These are phyloP conservation scores for Blastomussa wellsi DNA, from an alignment of 92 coral and sea anemone species.

Conservation along the genomic window DNA sequence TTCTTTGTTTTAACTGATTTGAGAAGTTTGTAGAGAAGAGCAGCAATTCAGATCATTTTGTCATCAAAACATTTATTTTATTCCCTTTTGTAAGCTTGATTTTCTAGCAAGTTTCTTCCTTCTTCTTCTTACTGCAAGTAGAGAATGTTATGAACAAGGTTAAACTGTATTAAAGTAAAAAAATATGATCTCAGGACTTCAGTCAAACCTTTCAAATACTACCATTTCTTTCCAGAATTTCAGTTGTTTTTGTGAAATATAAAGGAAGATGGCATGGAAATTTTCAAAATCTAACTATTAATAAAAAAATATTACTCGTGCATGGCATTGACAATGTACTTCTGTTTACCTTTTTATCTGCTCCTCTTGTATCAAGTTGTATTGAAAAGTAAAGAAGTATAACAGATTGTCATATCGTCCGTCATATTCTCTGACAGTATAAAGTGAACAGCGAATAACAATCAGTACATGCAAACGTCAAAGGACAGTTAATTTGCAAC, in stretches of 20 bases:
- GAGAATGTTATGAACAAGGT: background rate
- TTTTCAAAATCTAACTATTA: background rate
- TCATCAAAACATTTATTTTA: background rate
- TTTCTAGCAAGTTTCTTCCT: background rate
- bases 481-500: background rate
- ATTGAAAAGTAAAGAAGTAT: slow-evolving; percentile 80
- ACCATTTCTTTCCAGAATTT: too few species aligned
- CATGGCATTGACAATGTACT: background rate
- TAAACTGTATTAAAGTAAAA: background rate
- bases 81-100: background rate
- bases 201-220: too few species aligned
- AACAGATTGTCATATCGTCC: slow-evolving; percentile 80
- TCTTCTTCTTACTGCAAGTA: slow-evolving; percentile 7
- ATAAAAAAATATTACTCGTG: background rate
- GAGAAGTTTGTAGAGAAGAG: too few species aligned
- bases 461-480: background rate
- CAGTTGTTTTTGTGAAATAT: too few species aligned
- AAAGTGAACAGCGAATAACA: background rate
- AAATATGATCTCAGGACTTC: too few species aligned
- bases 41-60: background rate
- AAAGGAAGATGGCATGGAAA: background rate
- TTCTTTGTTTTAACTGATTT: too few species aligned
- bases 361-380: slow-evolving; percentile 71
- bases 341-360: slow-evolving; percentile 52
- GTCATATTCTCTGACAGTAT: slow-evolving; percentile 59